Conservation (phyloP, 2,797 vertebrate species). For the Nyctibius grandis region DNA sequence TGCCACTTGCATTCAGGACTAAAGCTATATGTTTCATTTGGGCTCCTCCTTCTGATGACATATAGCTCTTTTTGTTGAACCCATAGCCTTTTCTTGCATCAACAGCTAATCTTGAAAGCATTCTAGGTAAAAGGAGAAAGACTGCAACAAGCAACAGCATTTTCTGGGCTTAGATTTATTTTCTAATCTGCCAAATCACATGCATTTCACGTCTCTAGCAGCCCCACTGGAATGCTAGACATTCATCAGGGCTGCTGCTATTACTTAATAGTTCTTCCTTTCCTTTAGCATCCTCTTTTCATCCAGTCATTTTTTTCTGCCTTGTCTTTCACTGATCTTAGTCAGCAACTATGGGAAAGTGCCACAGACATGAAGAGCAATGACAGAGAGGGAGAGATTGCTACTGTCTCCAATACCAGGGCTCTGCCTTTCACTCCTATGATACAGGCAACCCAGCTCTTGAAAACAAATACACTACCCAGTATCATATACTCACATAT, state of each 20-base stretch:
- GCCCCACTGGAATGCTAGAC: neutral
- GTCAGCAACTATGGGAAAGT: neutral
- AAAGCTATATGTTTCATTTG: neutral
- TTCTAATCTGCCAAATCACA: neutral
- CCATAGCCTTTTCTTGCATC: neutral
- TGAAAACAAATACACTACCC: neutral
- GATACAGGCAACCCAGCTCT: neutral
- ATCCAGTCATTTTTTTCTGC: neutral
- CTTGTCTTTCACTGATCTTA: neutral
- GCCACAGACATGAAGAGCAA: neutral
- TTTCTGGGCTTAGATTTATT: conserved; percentile 24
- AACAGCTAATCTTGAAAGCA: neutral
- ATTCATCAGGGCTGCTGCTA: neutral
- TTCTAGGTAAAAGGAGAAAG: neutral
- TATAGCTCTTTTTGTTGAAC: neutral
- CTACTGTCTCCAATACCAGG: accelerated
- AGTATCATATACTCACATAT: neutral
- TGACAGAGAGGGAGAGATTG: neutral
- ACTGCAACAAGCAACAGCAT: neutral
- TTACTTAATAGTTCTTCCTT: neutral
- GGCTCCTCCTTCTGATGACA: neutral
- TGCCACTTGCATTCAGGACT: neutral
- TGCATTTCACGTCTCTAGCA: neutral
- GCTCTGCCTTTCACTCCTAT: neutral
- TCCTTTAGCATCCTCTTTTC: neutral